Conservation (phyloP, 2,113 vertebrate genomes). For the Phodopus roborovskii region DNA sequence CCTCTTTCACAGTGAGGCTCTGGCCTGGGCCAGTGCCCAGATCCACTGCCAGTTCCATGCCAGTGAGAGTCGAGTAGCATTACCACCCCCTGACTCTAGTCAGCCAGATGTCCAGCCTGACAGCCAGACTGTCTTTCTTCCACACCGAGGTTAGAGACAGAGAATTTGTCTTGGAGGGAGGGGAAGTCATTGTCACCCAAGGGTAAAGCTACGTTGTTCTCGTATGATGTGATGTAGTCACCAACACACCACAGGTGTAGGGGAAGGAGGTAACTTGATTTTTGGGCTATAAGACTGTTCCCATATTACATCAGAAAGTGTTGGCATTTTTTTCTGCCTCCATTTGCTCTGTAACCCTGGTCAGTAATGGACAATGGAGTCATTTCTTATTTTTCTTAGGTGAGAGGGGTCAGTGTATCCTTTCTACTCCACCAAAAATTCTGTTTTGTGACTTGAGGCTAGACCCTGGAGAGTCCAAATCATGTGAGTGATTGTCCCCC, state of each 20-base stretch:
- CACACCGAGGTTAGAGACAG: conserved; percentile 93
- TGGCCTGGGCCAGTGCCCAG: conserved; percentile 98
- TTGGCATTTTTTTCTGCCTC: not conserved
- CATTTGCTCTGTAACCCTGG: not conserved
- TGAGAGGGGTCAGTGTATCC: conserved; percentile 97
- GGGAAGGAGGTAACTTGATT: not conserved
- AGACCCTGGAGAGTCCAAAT: conserved; percentile 97
- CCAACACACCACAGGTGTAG: not conserved
- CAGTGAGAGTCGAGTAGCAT: conserved; percentile 93
- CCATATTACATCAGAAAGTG: not conserved
- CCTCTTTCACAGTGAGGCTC: conserved; percentile 91
- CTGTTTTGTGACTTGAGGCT: conserved; percentile 97
- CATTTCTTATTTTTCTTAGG: conserved; percentile 85
- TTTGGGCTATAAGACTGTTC: not conserved
- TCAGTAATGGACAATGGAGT: not conserved
- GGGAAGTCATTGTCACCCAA: not conserved
- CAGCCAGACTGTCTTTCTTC: conserved; percentile 97
- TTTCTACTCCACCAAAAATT: conserved; percentile 98
- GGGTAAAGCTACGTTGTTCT: not conserved
- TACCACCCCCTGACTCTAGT: conserved; percentile 92
- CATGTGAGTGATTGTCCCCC: conserved; percentile 83
- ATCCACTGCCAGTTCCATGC: conserved; percentile 99
- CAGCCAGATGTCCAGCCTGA: conserved; percentile 97
- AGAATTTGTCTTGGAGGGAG: not conserved
- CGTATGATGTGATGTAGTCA: not conserved